Evolutionary conservation across 2,113 vertebrate species (phyloP).

Genomic region (Macaca nemestrina): DNA sequence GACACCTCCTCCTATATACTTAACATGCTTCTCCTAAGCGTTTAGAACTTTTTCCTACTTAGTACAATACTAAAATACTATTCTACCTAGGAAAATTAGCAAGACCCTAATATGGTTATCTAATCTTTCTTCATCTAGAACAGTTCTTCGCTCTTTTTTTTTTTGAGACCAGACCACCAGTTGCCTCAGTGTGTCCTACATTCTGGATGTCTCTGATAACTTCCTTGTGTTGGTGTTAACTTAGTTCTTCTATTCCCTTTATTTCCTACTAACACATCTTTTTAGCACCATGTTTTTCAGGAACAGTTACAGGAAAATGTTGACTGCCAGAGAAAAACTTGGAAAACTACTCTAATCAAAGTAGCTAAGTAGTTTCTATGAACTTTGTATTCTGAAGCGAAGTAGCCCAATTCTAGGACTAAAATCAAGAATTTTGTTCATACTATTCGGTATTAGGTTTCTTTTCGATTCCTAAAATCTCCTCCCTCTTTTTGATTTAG

Average conservation of each 20-base stretch:
- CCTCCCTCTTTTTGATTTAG: background rate
- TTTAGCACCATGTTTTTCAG: conserved; percentile 38
- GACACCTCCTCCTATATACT: conserved; percentile 15
- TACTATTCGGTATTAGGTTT: conserved; percentile 24
- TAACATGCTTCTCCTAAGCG: background rate
- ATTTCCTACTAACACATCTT: conserved; percentile 30
- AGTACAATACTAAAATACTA: background rate
- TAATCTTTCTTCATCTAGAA: conserved; percentile 34
- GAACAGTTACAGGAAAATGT: conserved; percentile 43
- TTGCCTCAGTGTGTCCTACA: conserved; percentile 10
- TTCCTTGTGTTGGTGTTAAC: conserved; percentile 42
- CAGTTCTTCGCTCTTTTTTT: background rate
- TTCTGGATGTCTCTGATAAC: conserved; percentile 28
- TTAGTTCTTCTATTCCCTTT: conserved; percentile 19
- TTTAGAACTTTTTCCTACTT: conserved; percentile 38
- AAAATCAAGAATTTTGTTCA: conserved; percentile 42
- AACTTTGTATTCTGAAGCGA: background rate
- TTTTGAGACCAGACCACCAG: background rate
- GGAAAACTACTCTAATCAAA: conserved; percentile 16
- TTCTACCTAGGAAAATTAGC: background rate
- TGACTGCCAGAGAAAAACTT: conserved; percentile 25
- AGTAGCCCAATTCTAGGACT: background rate
- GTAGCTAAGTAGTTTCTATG: conserved; percentile 4
- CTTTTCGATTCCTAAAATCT: conserved; percentile 46
- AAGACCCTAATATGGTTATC: background rate